Evolutionary conservation across 1,140 invertebrate species (phyloP).

Genomic region (Zaprionus camerounensis): DNA sequence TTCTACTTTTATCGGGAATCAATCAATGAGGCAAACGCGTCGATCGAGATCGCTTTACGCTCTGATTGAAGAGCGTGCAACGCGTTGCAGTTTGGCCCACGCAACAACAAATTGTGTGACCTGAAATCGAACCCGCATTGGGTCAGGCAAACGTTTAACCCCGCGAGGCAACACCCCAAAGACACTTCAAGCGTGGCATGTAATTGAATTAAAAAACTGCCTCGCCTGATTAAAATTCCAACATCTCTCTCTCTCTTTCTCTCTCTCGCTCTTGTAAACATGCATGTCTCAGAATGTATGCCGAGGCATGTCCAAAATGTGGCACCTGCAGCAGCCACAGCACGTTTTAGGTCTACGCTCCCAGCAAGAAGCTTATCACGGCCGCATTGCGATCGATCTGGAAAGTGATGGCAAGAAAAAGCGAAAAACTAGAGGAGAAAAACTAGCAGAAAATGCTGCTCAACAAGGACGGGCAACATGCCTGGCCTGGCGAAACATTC

Average conservation of each 20-base stretch:
- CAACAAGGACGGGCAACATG: slow-evolving; percentile 80
- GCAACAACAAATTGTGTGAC: slow-evolving; percentile 28
- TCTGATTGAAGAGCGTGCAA: background rate
- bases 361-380: slow-evolving; percentile 60
- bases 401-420: slow-evolving; percentile 64
- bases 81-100: slow-evolving; percentile 42
- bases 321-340: slow-evolving; percentile 58
- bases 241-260: background rate
- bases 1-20: slow-evolving; percentile 70
- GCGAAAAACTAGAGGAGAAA: slow-evolving; percentile 8
- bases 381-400: slow-evolving; percentile 69
- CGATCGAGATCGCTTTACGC: slow-evolving; percentile 26
- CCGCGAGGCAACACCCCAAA: slow-evolving; percentile 5
- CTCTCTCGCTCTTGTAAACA: slow-evolving; percentile 37
- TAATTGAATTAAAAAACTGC: slow-evolving; percentile 73
- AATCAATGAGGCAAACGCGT: slow-evolving; percentile 51
- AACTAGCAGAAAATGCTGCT: slow-evolving; percentile 62
- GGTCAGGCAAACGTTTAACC: slow-evolving; percentile 43
- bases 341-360: slow-evolving; percentile 49
- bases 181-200: slow-evolving; percentile 70
- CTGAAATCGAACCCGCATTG: slow-evolving; percentile 37
- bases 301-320: slow-evolving; percentile 72
- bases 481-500: slow-evolving; percentile 65
- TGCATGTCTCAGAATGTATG: slow-evolving; percentile 21
- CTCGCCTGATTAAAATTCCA: slow-evolving; percentile 77